These are phyloP conservation scores for Drosophila anomelani DNA, from an alignment of 2,888 invertebrate species.

Conservation along the genomic window DNA sequence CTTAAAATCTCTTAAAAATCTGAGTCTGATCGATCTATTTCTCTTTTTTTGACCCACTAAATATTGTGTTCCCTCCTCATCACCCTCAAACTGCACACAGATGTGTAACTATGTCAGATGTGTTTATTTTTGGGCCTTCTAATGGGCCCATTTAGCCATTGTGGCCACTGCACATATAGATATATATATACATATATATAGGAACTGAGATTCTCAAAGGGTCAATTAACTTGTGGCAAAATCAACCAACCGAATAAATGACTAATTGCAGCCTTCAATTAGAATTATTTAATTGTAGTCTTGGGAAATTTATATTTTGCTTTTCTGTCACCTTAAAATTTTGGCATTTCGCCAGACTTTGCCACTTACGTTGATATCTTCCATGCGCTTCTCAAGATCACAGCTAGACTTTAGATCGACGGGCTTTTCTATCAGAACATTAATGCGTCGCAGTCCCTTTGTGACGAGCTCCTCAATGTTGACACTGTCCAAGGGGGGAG, in stretches of 20 bases:
- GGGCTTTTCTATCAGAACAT: conserved; percentile 83
- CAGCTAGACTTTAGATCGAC: conserved; percentile 79
- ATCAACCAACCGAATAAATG: conserved; percentile 25
- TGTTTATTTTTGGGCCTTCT: conserved; percentile 66
- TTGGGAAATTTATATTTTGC: conserved; percentile 29
- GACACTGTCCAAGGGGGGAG: conserved; percentile 69
- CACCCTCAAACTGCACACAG: conserved; percentile 36
- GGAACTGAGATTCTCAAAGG: conserved; percentile 66
- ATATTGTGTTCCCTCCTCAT: conserved; percentile 8
- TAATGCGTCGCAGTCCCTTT: conserved; percentile 83
- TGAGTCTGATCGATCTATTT: conserved; percentile 17
- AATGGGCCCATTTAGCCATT: conserved; percentile 66
- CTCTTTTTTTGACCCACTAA: conserved; percentile 45
- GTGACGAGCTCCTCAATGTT: conserved; percentile 83
- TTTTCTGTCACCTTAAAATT: conserved; percentile 41
- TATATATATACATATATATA: not conserved
- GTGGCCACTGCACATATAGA: conserved; percentile 33
- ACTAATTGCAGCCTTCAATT: conserved; percentile 43
- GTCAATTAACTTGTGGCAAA: conserved; percentile 73
- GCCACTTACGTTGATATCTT: conserved; percentile 84
- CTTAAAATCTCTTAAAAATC: conserved; percentile 38
- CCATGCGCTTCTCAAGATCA: conserved; percentile 82
- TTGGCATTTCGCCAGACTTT: conserved; percentile 20
- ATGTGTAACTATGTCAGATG: conserved; percentile 75
- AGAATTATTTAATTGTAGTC: conserved; percentile 27